Conservation (phyloP, 2,113 vertebrate species). For the Siniperca knerii region DNA sequence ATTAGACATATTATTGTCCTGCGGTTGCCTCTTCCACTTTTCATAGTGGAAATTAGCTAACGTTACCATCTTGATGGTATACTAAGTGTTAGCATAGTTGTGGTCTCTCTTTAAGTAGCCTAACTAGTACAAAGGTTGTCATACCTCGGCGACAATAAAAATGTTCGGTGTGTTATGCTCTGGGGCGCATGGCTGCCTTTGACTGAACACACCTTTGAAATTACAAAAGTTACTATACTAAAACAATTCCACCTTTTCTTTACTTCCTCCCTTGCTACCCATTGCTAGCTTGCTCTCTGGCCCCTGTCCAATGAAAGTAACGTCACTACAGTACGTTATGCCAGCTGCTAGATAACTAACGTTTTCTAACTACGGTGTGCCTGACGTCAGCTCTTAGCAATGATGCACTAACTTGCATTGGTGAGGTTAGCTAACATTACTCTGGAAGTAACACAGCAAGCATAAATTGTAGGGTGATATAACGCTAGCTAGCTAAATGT, state of each 20-base stretch:
- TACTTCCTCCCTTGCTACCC: neutral
- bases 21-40: too few relatives aligned
- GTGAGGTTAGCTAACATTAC: neutral
- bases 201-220: neutral
- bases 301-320: neutral
- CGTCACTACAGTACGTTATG: too few relatives aligned
- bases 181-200: neutral
- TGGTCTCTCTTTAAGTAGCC: neutral
- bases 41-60: neutral
- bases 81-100: neutral
- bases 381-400: too few relatives aligned
- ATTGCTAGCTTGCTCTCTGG: neutral
- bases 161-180: too few relatives aligned
- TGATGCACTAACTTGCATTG: too few relatives aligned
- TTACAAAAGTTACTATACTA: neutral
- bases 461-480: neutral
- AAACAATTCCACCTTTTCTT: neutral
- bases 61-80: neutral
- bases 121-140: neutral
- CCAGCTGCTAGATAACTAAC: too few relatives aligned
- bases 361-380: too few relatives aligned
- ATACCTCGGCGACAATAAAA: neutral
- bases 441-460: neutral
- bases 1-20: too few relatives aligned
- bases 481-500: neutral